These are phyloP conservation scores for Drosophila lacertosa DNA, from an alignment of 1,140 invertebrate genomes.

Conservation along the genomic window DNA sequence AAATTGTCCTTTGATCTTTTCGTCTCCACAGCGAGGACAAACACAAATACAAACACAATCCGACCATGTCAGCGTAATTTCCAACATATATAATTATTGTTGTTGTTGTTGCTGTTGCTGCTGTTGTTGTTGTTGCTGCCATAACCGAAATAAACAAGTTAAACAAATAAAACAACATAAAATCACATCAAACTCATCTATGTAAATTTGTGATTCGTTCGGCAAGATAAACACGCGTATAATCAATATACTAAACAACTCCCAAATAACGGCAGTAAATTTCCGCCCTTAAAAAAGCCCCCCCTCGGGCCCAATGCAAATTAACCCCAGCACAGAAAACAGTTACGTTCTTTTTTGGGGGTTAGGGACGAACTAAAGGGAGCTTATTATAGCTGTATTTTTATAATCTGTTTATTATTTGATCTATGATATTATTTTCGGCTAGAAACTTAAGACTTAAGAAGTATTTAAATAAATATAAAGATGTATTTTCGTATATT, in stretches of 20 bases:
- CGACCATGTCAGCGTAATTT: constrained; percentile 48
- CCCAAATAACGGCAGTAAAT: neutral
- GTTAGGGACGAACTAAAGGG: too few species aligned
- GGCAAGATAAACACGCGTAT: constrained; percentile 25
- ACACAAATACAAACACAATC: constrained; percentile 23
- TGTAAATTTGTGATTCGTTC: constrained; percentile 46
- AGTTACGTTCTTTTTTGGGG: too few species aligned
- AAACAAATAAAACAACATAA: constrained; percentile 58
- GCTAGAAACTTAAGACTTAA: too few species aligned
- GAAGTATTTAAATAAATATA: too few species aligned
- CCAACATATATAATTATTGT: constrained; percentile 9
- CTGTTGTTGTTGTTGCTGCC: constrained; percentile 23
- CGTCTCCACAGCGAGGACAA: constrained; percentile 8
- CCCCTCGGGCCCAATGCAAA: neutral
- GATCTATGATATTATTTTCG: too few species aligned
- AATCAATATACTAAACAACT: constrained; percentile 27
- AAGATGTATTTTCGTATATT: too few species aligned
- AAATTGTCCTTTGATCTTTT: constrained; percentile 83
- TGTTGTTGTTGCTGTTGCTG: constrained; percentile 39
- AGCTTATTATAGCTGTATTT: too few species aligned
- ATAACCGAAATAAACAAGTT: constrained; percentile 68
- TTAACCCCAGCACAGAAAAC: too few species aligned
- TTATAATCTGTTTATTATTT: too few species aligned
- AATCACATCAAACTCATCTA: constrained; percentile 46
- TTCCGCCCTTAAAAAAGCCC: constrained; percentile 3